Evolutionary conservation across 2,113 vertebrate species (phyloP).

Genomic region (Hirundichthys speculiger): DNA sequence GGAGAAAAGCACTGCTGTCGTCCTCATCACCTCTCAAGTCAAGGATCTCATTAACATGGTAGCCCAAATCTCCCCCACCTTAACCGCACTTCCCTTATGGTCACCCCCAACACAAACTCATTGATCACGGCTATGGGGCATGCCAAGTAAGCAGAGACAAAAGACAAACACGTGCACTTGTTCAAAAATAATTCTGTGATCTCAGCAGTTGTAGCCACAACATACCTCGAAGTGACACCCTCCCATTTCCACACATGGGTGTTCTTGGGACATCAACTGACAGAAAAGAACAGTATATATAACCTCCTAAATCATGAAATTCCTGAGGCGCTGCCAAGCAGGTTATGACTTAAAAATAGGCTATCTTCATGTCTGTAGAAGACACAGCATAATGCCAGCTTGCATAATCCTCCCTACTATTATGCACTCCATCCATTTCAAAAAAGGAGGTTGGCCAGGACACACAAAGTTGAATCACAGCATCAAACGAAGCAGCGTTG

Average conservation of each 20-base stretch:
- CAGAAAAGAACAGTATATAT: background rate
- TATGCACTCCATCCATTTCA: background rate
- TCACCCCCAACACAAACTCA: constrained; percentile 40
- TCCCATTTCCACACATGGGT: background rate
- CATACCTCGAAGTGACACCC: background rate
- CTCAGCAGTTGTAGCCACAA: background rate
- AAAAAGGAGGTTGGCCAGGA: constrained; percentile 45
- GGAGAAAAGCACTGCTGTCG: constrained; percentile 49
- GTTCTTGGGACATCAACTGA: background rate
- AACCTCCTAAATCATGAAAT: background rate
- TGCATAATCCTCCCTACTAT: constrained; percentile 13
- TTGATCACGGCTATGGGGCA: constrained; percentile 60
- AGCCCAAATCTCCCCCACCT: constrained; percentile 53
- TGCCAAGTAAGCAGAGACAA: background rate
- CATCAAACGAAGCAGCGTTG: constrained; percentile 53
- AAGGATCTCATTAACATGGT: constrained; percentile 83
- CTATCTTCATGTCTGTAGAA: no score
- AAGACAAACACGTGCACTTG: background rate
- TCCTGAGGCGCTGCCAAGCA: background rate
- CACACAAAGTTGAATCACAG: constrained; percentile 57
- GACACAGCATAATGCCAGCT: no score
- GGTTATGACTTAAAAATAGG: background rate
- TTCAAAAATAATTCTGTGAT: constrained; percentile 7
- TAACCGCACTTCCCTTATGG: constrained; percentile 29
- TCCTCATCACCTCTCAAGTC: constrained; percentile 77